Evolutionary conservation across 2,888 invertebrate species (phyloP), one percentile per base, ranked within the genome.

Genomic region (Machimus atricapillus): DNA sequence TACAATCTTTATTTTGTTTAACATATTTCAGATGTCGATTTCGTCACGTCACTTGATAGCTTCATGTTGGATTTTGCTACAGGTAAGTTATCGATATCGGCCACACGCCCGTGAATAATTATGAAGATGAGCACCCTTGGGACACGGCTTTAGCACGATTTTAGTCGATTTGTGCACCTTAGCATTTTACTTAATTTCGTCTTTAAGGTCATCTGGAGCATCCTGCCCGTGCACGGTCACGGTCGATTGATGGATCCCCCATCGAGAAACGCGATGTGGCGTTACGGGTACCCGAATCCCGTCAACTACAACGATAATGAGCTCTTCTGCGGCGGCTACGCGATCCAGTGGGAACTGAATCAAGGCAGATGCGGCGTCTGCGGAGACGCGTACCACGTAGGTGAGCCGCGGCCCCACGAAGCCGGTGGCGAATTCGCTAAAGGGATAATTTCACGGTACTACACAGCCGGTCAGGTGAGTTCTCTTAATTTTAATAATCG

Each of bases 271-370:
- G 96, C 97, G 81, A 98, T 98, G 97, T 98, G 98, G 98, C 94
- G 98, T 88, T 97, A 97, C 91, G 98, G 98, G 0, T 98, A 96
- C 93, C 96, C 97, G n/a, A 98, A 97, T 93, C 97, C 98, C 1
- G 97, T 97, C 87, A 97, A 98, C 93, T 98, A 98, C 91, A 97
- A 98, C 90, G 98, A 98, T 92, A 98, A 98, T 90, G 98, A 98
- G 93, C 94, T 98, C 19, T 98, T 97, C 93, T 98, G 98, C 91
- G 98, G 98, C 34, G 98, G 97, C 83, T 97, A 96, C 91, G 96
- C 97, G 92, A 97, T 97, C 87, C 97, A 97, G 93, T 97, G 97
- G 97, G 95, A 96, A 90, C 96, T 96, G 92, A 97, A 97, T 91
- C 93, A 94, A 52, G 98, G 98, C 0, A 95, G 95, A 89, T 98